Conservation (phyloP, 2,888 invertebrate genomes). For the Drosophila barbarae region DNA sequence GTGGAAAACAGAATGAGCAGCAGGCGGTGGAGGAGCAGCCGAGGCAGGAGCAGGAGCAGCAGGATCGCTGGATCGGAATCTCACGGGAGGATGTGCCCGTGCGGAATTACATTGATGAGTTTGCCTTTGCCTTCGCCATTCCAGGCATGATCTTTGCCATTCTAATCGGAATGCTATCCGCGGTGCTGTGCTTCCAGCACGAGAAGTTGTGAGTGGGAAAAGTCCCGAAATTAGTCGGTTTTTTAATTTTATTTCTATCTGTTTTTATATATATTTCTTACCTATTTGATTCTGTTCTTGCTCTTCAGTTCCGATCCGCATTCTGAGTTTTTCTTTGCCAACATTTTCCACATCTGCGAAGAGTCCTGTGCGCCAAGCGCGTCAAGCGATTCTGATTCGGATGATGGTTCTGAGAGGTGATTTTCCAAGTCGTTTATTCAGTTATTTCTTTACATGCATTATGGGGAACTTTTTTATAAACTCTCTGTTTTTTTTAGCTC, state of each 20-base stretch:
- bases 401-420: constrained; percentile 62
- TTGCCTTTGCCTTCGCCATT: constrained; percentile 85
- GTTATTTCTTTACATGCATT: background rate
- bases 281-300: constrained; percentile 22
- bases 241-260: constrained; percentile 13
- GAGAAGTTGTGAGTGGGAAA: constrained; percentile 86
- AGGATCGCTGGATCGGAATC: constrained; percentile 83
- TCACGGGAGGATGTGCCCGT: constrained; percentile 83
- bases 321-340: constrained; percentile 85
- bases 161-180: constrained; percentile 84
- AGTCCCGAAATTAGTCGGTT: background rate
- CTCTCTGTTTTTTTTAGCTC: constrained; percentile 37
- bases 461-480: no score
- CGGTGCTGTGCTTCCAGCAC: constrained; percentile 88
- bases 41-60: constrained; percentile 68
- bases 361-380: constrained; percentile 78
- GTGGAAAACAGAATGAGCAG: constrained; percentile 46
- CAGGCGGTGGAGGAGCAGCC: constrained; percentile 41
- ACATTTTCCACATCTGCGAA: constrained; percentile 87
- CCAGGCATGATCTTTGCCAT: constrained; percentile 85
- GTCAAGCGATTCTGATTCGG: constrained; percentile 51
- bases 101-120: constrained; percentile 85
- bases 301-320: constrained; percentile 82
- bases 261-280: constrained; percentile 1
- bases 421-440: constrained; percentile 23